Percentiles rank a stretch among this genome's conserved stretches.
Conservation (phyloP, 2,113 vertebrate species). For the Crotalus helleri region DNA sequence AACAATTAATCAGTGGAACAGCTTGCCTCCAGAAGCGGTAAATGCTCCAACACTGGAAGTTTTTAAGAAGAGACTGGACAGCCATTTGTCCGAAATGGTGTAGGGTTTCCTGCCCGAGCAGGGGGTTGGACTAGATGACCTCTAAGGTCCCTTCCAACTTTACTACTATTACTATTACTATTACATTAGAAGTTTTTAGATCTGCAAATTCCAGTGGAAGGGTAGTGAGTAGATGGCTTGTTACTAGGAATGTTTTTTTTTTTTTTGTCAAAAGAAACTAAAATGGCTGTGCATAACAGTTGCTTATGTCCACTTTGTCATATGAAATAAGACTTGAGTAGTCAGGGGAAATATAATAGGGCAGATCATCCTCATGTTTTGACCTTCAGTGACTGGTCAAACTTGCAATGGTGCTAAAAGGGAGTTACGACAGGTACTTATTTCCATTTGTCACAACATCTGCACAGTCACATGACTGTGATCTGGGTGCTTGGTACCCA, state of each 20-base stretch:
- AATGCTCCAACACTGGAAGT: too few relatives aligned
- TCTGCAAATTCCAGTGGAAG: neutral
- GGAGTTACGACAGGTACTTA: neutral
- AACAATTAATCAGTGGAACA: too few relatives aligned
- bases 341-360: neutral
- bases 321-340: neutral
- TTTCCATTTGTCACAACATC: neutral
- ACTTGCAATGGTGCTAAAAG: neutral
- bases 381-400: neutral
- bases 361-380: neutral
- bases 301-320: neutral
- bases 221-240: neutral
- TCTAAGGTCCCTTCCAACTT: too few relatives aligned
- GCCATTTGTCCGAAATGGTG: too few relatives aligned
- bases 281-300: neutral
- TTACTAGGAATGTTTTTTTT: neutral
- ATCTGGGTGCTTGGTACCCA: neutral
- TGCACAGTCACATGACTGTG: neutral
- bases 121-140: too few relatives aligned
- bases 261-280: neutral
- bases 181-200: neutral
- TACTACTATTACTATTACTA: too few relatives aligned
- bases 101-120: too few relatives aligned
- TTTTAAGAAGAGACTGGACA: too few relatives aligned
- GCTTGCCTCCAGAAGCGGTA: too few relatives aligned